Percentiles rank a stretch among this genome's conserved stretches.
phyloP scores from a whole-genome alignment of 2,113 vertebrate species.

The Dryoscopus gambensis region DNA sequence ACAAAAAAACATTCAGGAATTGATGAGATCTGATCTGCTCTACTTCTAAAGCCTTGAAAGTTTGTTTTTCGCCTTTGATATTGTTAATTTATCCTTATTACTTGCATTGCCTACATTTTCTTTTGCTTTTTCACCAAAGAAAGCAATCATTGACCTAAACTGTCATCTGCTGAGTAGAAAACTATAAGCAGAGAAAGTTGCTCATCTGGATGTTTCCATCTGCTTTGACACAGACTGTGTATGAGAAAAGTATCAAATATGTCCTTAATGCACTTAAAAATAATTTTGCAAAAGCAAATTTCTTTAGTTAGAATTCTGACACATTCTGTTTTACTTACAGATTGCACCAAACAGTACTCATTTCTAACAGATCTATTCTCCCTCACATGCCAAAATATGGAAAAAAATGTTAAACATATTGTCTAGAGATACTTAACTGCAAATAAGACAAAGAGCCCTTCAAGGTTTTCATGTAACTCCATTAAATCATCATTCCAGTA shows the following conservation, averaged over 20 bases:
- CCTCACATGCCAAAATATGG: background rate
- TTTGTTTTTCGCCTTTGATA: background rate
- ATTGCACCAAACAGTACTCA: background rate
- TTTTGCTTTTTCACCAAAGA: background rate
- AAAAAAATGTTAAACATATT: background rate
- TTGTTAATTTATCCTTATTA: background rate
- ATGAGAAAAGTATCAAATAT: background rate
- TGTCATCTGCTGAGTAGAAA: background rate
- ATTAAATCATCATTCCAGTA: background rate
- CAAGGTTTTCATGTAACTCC: background rate
- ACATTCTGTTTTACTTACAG: background rate
- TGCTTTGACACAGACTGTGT: background rate
- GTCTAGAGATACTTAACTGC: background rate
- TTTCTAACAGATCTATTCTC: constrained; percentile 9
- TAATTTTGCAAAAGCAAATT: background rate
- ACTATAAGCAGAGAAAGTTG: background rate
- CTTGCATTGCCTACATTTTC: background rate
- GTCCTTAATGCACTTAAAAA: background rate
- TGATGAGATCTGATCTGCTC: background rate
- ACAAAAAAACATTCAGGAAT: background rate
- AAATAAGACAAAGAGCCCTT: background rate
- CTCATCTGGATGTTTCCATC: background rate
- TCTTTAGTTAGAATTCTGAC: background rate
- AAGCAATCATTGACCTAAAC: background rate
- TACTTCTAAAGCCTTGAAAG: background rate